Base-by-base conservation (phyloP, 2,113 vertebrate genomes). In the Alosa alosa region DNA sequence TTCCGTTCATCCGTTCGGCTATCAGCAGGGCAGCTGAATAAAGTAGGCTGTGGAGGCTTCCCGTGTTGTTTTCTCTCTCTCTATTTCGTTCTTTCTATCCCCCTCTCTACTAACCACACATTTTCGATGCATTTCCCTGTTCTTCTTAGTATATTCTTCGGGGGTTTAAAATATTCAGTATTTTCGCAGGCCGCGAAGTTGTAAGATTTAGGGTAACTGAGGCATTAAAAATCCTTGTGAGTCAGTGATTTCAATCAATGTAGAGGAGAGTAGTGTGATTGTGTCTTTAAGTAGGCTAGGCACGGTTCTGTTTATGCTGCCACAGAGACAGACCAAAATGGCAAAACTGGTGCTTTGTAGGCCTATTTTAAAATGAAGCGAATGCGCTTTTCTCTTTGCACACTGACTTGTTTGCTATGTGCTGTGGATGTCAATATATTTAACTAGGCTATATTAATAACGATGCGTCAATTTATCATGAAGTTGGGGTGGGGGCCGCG, bases 211-310 rank as follows among this genome's bases (percentile, higher is more conserved):
- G 68, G 44, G 57, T 86, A 91, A 92, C 88, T 88, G 88, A 94
- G 46, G 93, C 91, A 84, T 85, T 84, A 10, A 82, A 91, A 93
- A 93, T 93, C 90, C 88, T 90, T 90, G 89, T 88, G 87, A 93
- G 89, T 94, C 93, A 94, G 90, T 94, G 94, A 95, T 95, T 95
- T 95, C 90, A 94, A 91, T 93, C 93, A 93, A 92, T 92, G 90
- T 91, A 49, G 81, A 90, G 83, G 46, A 86, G 9, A 39, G 86
- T 64, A 85, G 57, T 82, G 82, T 88, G 87, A 89, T 90, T 91
- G 36, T n/a, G 25, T 84, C 78, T 57, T 86, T 84, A 36, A 91
- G 85, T 82, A 60, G 55, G 55, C 55, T 6, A 22, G 13, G 9
- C 47, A 10, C 9, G 9, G 11, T 15, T 49, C 50, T 90, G 86